A percentile compares a stretch with the other conserved stretches of the same genome.
These are phyloP conservation scores for Thymelicus lineola DNA, from an alignment of 2,888 invertebrate genomes.

Conservation along the genomic window DNA sequence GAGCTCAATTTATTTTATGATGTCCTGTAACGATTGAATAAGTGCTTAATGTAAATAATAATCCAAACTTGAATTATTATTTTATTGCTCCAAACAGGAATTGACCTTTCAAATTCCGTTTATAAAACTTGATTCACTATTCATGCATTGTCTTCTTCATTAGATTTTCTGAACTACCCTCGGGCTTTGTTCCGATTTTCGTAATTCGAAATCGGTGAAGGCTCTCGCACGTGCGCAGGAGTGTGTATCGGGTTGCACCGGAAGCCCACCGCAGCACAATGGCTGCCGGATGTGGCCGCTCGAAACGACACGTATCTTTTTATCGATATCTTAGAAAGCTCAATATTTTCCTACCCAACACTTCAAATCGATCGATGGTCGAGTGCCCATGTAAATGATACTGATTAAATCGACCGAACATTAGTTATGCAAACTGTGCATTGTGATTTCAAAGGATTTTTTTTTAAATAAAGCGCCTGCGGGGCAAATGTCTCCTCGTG, in stretches of 20 bases:
- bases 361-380: constrained; percentile 67
- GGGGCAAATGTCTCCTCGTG: no score
- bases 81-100: constrained; percentile 1
- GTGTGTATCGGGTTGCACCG: constrained; percentile 84
- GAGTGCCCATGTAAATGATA: constrained; percentile 58
- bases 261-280: constrained; percentile 81
- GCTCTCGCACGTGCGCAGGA: constrained; percentile 84
- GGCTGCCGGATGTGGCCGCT: constrained; percentile 83
- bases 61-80: not conserved
- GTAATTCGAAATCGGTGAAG: constrained; percentile 77
- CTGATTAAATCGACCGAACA: constrained; percentile 45
- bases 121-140: constrained; percentile 11
- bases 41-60: no score
- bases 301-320: constrained; percentile 83
- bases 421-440: constrained; percentile 34
- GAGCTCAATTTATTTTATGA: no score
- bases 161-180: constrained; percentile 39
- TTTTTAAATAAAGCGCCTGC: constrained; percentile 38
- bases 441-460: constrained; percentile 34
- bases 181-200: constrained; percentile 67
- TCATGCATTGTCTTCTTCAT: constrained; percentile 42
- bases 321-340: constrained; percentile 82
- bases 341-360: constrained; percentile 79
- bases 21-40: no score
- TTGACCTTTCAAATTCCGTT: not conserved